phyloP scores from a whole-genome alignment of 2,113 vertebrate species.

The Bos indicus region DNA sequence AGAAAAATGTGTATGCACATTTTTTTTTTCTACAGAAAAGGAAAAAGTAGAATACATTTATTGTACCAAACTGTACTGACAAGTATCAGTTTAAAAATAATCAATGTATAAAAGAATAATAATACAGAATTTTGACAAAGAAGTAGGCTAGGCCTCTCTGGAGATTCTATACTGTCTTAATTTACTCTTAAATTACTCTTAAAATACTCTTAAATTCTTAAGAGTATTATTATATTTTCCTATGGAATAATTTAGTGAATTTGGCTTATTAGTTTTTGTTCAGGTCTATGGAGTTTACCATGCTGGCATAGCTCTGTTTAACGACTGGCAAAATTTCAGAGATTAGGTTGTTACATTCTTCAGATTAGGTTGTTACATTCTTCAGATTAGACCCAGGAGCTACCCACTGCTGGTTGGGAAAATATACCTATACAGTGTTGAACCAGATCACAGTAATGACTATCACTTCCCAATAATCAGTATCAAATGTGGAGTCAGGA shows the following conservation, averaged over 20 bases:
- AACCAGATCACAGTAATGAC: not conserved
- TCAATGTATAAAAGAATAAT: not conserved
- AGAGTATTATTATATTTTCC: not conserved
- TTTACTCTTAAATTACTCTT: too few relatives aligned
- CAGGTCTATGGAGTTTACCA: not conserved
- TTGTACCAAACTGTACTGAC: not conserved
- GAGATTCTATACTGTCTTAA: not conserved
- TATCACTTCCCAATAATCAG: not conserved
- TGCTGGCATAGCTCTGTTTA: not conserved
- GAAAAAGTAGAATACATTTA: not conserved
- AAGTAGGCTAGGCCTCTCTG: not conserved
- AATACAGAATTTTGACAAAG: not conserved
- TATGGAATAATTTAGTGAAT: not conserved
- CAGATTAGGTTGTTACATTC: not conserved
- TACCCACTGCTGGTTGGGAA: not conserved
- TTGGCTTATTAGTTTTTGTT: not conserved
- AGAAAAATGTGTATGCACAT: not conserved
- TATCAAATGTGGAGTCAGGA: not conserved
- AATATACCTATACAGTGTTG: not conserved
- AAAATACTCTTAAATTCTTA: too few relatives aligned
- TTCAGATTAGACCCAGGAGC: not conserved
- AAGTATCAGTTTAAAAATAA: not conserved
- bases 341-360: not conserved
- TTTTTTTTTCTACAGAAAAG: not conserved
- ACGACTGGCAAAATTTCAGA: not conserved